Conservation (phyloP, 2,888 invertebrate genomes). For the Maniola hyperantus region DNA sequence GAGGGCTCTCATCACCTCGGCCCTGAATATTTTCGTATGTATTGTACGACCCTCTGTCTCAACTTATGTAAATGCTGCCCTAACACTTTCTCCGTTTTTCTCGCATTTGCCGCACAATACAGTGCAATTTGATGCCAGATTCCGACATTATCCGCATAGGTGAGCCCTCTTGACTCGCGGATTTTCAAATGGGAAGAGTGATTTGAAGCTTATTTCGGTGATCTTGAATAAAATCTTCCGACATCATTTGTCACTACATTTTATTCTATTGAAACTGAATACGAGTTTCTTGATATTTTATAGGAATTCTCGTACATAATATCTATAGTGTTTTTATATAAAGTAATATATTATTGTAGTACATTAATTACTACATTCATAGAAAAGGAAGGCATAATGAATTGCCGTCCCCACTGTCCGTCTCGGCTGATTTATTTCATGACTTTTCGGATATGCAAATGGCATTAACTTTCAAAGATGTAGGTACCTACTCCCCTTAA, state of each 20-base stretch:
- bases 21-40: slow-evolving; percentile 78
- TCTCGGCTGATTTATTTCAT: slow-evolving; percentile 82
- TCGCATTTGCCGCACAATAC: slow-evolving; percentile 78
- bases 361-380: slow-evolving; percentile 71
- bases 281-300: neutral
- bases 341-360: slow-evolving; percentile 52
- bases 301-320: neutral
- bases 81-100: slow-evolving; percentile 80
- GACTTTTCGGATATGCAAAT: slow-evolving; percentile 82
- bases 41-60: slow-evolving; percentile 75
- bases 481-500: slow-evolving; percentile 67
- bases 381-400: slow-evolving; percentile 75
- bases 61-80: slow-evolving; percentile 80
- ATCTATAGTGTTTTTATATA: neutral
- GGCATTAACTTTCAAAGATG: slow-evolving; percentile 81
- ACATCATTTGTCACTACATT: slow-evolving; percentile 39
- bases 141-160: slow-evolving; percentile 69
- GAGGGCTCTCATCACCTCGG: slow-evolving; percentile 77
- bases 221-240: slow-evolving; percentile 50
- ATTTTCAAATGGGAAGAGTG: slow-evolving; percentile 65
- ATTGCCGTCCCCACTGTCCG: slow-evolving; percentile 77
- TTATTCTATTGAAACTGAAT: slow-evolving; percentile 18
- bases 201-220: slow-evolving; percentile 64
- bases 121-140: slow-evolving; percentile 75
- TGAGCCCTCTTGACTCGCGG: slow-evolving; percentile 55